phyloP scores from a whole-genome alignment of 2,113 vertebrate species.

The Sturnus vulgaris region DNA sequence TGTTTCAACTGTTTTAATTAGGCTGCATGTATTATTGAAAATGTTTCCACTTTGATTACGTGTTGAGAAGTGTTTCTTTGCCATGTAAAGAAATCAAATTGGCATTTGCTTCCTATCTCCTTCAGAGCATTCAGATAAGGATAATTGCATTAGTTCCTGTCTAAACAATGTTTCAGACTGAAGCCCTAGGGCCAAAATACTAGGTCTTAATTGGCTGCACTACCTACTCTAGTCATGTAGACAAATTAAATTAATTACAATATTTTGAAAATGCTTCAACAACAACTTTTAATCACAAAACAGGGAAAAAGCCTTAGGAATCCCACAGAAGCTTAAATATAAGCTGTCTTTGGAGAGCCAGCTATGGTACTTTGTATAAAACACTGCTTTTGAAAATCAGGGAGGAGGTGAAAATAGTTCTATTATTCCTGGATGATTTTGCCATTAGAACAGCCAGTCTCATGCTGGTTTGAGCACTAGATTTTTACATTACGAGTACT shows the following conservation, averaged over 20 bases:
- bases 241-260: slow-evolving; percentile 62
- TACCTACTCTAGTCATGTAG: slow-evolving; percentile 9
- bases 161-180: slow-evolving; percentile 44
- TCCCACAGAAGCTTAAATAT: neutral
- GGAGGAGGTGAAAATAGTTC: neutral
- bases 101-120: slow-evolving; percentile 47
- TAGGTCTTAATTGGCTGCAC: slow-evolving; percentile 12
- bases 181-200: slow-evolving; percentile 19
- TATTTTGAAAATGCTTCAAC: slow-evolving; percentile 42
- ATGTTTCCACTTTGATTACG: slow-evolving; percentile 45
- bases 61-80: neutral
- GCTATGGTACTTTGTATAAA: neutral
- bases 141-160: slow-evolving; percentile 66
- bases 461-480: neutral
- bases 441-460: neutral
- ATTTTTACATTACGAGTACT: neutral
- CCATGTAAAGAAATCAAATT: slow-evolving; percentile 27
- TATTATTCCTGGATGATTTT: neutral
- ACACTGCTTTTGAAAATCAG: neutral
- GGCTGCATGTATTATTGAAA: slow-evolving; percentile 20
- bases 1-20: slow-evolving; percentile 61
- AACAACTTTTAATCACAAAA: slow-evolving; percentile 27
- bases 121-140: slow-evolving; percentile 55
- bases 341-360: neutral
- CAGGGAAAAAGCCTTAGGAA: neutral